Evolutionary conservation across 2,113 vertebrate genomes (phyloP).

Genomic region (Entosphenus tridentatus): DNA sequence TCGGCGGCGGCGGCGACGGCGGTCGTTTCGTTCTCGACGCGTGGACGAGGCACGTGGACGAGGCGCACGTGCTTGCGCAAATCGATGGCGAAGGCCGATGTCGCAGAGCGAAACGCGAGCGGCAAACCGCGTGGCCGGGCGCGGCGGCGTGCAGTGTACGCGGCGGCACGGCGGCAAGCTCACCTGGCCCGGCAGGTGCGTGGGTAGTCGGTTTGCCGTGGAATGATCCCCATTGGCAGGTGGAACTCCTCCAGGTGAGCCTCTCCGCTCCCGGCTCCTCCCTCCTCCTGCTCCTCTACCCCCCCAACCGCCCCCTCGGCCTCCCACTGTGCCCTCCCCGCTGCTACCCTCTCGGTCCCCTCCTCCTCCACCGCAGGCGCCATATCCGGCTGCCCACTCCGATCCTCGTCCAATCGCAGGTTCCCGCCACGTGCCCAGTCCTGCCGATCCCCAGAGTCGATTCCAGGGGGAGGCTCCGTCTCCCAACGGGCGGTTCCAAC

Average conservation of each 20-base stretch:
- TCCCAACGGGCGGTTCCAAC: background rate
- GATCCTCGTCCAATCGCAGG: too few species aligned
- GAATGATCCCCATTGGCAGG: background rate
- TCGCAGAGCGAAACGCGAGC: too few species aligned
- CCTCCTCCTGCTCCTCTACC: slow-evolving; percentile 10
- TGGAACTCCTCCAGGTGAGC: background rate
- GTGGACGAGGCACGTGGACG: too few species aligned
- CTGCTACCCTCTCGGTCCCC: background rate
- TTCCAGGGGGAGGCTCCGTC: background rate
- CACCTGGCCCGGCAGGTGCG: background rate
- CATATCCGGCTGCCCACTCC: background rate
- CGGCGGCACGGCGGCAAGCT: too few species aligned
- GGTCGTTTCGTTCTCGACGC: too few species aligned
- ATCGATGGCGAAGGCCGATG: too few species aligned
- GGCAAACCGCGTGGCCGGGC: too few species aligned
- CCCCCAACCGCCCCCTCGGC: background rate
- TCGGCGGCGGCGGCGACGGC: too few species aligned
- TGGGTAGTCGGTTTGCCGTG: background rate
- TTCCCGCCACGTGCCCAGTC: background rate
- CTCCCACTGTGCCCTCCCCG: background rate
- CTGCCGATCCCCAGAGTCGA: slow-evolving; percentile 8
- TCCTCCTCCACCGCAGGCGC: background rate
- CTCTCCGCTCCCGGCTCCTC: background rate
- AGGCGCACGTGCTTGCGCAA: too few species aligned
- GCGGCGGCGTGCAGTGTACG: too few species aligned